These are phyloP conservation scores for Syngnathus acus DNA, from an alignment of 2,797 vertebrate genomes.

Conservation along the genomic window DNA sequence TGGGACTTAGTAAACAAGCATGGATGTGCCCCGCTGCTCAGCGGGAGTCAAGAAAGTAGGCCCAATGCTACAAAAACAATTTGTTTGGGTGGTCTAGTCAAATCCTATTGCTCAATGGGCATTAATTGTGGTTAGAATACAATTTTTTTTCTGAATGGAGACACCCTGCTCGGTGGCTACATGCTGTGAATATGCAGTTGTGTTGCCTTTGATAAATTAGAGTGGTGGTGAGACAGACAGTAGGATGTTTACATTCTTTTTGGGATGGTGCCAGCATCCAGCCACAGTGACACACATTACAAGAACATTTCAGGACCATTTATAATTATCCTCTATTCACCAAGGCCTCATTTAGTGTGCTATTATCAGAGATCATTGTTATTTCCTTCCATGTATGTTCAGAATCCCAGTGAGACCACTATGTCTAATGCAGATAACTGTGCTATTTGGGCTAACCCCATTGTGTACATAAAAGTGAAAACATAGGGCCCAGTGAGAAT, in stretches of 20 bases:
- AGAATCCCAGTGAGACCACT: slow-evolving; percentile 55
- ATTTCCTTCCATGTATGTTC: slow-evolving; percentile 52
- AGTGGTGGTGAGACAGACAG: slow-evolving; percentile 24
- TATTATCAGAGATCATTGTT: slow-evolving; percentile 69
- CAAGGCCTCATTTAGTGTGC: slow-evolving; percentile 55
- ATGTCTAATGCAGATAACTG: slow-evolving; percentile 55
- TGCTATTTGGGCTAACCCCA: slow-evolving; percentile 62
- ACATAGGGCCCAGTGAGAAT: slow-evolving; percentile 42
- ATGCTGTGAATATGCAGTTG: slow-evolving; percentile 28
- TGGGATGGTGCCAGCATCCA: slow-evolving; percentile 46
- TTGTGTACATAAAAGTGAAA: slow-evolving; percentile 58
- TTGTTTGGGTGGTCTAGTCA: slow-evolving; percentile 68
- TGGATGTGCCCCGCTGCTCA: slow-evolving; percentile 30
- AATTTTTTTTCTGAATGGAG: slow-evolving; percentile 59
- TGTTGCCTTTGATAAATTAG: slow-evolving; percentile 24
- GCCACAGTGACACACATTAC: slow-evolving; percentile 59
- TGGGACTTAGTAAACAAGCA: slow-evolving; percentile 27
- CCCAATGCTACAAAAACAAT: slow-evolving; percentile 42
- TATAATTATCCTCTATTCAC: slow-evolving; percentile 64
- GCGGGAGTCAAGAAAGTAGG: slow-evolving; percentile 29
- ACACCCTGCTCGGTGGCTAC: slow-evolving; percentile 49
- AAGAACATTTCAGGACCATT: slow-evolving; percentile 49
- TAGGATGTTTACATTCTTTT: slow-evolving; percentile 59
- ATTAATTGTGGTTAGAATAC: slow-evolving; percentile 60
- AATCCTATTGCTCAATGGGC: slow-evolving; percentile 57